Conservation (phyloP, 2,113 vertebrate species). For the Stictonetta naevosa region DNA sequence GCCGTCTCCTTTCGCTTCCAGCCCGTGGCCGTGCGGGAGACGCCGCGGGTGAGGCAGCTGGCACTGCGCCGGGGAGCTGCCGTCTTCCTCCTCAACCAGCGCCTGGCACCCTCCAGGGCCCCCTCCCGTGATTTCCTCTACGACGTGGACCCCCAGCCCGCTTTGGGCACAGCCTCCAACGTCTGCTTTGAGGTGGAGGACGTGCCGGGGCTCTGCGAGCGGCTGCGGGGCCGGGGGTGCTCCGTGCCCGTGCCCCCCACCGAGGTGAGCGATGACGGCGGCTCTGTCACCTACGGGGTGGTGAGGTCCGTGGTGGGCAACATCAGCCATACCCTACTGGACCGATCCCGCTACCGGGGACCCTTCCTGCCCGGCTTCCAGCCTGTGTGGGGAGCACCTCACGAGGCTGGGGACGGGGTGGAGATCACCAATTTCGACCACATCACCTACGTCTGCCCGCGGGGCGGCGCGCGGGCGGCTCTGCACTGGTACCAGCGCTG, state of each 20-base stretch:
- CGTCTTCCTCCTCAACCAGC: constrained; percentile 87
- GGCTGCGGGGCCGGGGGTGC: constrained; percentile 80
- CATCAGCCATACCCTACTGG: constrained; percentile 89
- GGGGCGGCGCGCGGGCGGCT: constrained; percentile 68
- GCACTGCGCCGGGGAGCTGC: constrained; percentile 82
- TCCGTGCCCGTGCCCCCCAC: constrained; percentile 83
- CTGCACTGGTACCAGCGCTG: constrained; percentile 87
- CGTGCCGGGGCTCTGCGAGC: constrained; percentile 70
- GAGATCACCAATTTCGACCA: constrained; percentile 90
- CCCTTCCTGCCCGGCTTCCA: constrained; percentile 88
- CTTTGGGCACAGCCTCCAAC: constrained; percentile 87
- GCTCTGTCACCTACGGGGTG: constrained; percentile 83
- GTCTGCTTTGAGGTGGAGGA: constrained; percentile 91
- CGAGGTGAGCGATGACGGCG: constrained; percentile 71
- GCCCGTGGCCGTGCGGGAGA: constrained; percentile 80
- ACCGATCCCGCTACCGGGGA: constrained; percentile 80
- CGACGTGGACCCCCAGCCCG: constrained; percentile 65
- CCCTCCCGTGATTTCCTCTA: constrained; percentile 66
- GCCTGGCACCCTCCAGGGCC: neutral
- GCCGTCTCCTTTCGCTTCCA: constrained; percentile 83
- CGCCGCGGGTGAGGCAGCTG: constrained; percentile 78
- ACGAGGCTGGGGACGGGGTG: neutral
- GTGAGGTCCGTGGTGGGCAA: constrained; percentile 85
- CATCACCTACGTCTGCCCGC: constrained; percentile 85
- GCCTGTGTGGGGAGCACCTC: neutral